These are phyloP conservation scores for Byasa hedistus DNA, from an alignment of 2,888 invertebrate genomes.

Conservation along the genomic window DNA sequence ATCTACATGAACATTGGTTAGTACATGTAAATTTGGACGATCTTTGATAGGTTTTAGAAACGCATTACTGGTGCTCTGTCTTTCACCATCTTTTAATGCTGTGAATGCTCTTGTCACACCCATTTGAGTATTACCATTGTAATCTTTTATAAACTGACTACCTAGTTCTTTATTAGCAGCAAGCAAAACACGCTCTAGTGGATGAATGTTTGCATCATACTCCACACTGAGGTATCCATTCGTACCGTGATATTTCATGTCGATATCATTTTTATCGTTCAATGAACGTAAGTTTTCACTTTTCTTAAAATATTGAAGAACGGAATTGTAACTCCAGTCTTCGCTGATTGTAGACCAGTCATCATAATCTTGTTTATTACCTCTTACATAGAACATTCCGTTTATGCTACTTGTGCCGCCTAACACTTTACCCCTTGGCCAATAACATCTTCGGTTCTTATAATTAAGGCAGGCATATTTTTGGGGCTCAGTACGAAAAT, in stretches of 20 bases:
- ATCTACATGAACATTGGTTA: slow-evolving; percentile 41
- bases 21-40: slow-evolving; percentile 42
- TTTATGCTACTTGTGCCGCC: slow-evolving; percentile 76
- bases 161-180: slow-evolving; percentile 58
- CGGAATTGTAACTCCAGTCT: slow-evolving; percentile 61
- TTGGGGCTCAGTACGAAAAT: slow-evolving; percentile 72
- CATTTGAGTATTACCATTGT: slow-evolving; percentile 47
- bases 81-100: slow-evolving; percentile 45
- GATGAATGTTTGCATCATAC: slow-evolving; percentile 34
- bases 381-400: slow-evolving; percentile 73
- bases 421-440: slow-evolving; percentile 81
- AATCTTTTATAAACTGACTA: slow-evolving; percentile 44
- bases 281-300: slow-evolving; percentile 32
- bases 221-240: slow-evolving; percentile 57
- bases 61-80: slow-evolving; percentile 64
- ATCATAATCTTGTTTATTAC: slow-evolving; percentile 64
- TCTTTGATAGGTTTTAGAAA: slow-evolving; percentile 44
- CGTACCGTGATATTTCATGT: slow-evolving; percentile 40
- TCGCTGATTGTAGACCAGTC: slow-evolving; percentile 68
- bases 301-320: slow-evolving; percentile 39
- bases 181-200: slow-evolving; percentile 30
- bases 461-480: slow-evolving; percentile 64
- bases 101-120: slow-evolving; percentile 42
- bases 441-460: slow-evolving; percentile 55
- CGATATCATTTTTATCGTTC: slow-evolving; percentile 27